These are phyloP conservation scores for Montifringilla adamsi DNA, from an alignment of 2,113 vertebrate species.

Conservation along the genomic window DNA sequence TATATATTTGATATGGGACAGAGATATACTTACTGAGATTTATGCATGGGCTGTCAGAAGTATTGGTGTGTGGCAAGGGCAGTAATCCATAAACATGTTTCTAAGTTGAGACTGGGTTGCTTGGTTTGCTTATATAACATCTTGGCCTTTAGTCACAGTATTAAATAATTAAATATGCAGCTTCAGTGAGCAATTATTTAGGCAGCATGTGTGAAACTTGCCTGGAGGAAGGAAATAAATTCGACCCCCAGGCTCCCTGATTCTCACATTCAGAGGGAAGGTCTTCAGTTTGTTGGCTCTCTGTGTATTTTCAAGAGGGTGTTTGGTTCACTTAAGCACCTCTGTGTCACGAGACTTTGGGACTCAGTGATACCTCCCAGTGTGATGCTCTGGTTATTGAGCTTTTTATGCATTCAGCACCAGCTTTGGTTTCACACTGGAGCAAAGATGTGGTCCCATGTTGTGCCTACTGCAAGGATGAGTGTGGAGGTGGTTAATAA, in stretches of 20 bases:
- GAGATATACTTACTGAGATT: neutral
- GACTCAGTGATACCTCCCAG: neutral
- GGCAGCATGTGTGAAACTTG: slow-evolving; percentile 44
- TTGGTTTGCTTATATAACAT: slow-evolving; percentile 51
- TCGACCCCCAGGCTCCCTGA: slow-evolving; percentile 30
- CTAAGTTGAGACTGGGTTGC: neutral
- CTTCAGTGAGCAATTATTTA: slow-evolving; percentile 70
- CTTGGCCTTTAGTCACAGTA: slow-evolving; percentile 51
- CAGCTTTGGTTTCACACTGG: neutral
- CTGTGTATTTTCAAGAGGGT: neutral
- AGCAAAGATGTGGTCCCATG: neutral
- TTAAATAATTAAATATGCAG: slow-evolving; percentile 76
- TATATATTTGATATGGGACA: neutral
- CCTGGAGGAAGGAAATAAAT: slow-evolving; percentile 67
- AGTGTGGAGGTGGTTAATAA: neutral
- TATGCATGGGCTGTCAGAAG: neutral
- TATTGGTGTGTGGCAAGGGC: neutral
- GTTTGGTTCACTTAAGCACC: slow-evolving; percentile 1
- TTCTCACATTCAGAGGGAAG: slow-evolving; percentile 22
- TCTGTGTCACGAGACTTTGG: slow-evolving; percentile 3
- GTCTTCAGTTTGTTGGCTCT: slow-evolving; percentile 27
- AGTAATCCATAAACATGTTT: slow-evolving; percentile 34
- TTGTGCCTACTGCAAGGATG: neutral
- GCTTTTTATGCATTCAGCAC: neutral
- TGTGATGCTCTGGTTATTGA: neutral